These are phyloP conservation scores for Danaus chrysippus DNA, from an alignment of 2,888 invertebrate genomes.

Conservation along the genomic window DNA sequence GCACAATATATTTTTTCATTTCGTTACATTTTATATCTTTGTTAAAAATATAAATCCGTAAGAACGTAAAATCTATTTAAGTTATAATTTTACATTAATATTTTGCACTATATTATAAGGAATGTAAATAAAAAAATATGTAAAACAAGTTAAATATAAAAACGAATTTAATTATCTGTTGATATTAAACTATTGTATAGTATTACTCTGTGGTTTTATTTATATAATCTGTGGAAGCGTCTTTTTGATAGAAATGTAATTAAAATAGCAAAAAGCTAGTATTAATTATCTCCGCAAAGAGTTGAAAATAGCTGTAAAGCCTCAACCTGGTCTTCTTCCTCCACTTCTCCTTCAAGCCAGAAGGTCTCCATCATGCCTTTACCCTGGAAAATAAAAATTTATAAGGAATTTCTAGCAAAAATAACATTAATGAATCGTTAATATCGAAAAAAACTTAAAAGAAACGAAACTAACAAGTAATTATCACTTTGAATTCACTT, in stretches of 20 bases:
- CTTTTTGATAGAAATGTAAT: conserved; percentile 30
- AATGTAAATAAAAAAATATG: conserved; percentile 16
- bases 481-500: neutral
- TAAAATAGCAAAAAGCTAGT: conserved; percentile 6
- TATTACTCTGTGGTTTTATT: conserved; percentile 23
- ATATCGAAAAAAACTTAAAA: neutral
- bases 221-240: conserved; percentile 6
- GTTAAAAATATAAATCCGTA: neutral
- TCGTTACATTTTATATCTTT: neutral
- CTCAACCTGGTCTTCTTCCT: conserved; percentile 69
- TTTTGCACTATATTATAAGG: conserved; percentile 11
- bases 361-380: conserved; percentile 94
- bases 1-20: conserved; percentile 23
- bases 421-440: neutral
- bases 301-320: conserved; percentile 62
- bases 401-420: neutral
- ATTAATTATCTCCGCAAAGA: conserved; percentile 56
- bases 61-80: neutral
- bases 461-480: neutral
- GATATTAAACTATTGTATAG: conserved; percentile 58
- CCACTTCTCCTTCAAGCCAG: conserved; percentile 84
- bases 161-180: conserved; percentile 68
- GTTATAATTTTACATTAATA: neutral
- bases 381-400: conserved; percentile 78
- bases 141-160: conserved; percentile 31